Evolutionary conservation across 2,113 vertebrate genomes (phyloP).

Genomic region (Rhea pennata): DNA sequence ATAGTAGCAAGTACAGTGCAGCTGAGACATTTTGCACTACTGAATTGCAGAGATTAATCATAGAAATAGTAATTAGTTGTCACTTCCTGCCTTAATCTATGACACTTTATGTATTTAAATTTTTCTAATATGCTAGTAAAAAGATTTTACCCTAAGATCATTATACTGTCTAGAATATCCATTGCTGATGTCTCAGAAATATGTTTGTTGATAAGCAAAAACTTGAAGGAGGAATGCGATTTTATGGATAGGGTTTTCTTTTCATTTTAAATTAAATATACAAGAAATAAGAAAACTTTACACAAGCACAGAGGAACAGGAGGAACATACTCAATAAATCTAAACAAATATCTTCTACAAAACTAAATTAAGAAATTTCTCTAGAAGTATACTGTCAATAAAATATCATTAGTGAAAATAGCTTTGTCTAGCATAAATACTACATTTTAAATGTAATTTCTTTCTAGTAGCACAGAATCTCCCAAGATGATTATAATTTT

Average conservation of each 20-base stretch:
- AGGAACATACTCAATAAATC: neutral
- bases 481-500: neutral
- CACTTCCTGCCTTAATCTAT: neutral
- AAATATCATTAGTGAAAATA: neutral
- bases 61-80: neutral
- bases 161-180: neutral
- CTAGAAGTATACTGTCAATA: neutral
- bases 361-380: neutral
- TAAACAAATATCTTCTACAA: neutral
- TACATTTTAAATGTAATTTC: neutral
- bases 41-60: neutral
- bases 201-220: neutral
- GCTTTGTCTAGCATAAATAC: neutral
- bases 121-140: neutral
- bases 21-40: neutral
- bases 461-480: neutral
- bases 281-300: neutral
- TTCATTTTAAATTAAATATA: constrained; percentile 2
- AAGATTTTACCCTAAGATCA: neutral
- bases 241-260: neutral
- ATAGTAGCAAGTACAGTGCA: neutral
- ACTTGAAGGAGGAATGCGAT: neutral
- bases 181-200: neutral
- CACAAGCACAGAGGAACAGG: neutral
- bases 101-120: neutral